Conservation (phyloP, 2,113 vertebrate genomes). For the Capreolus pygargus region DNA sequence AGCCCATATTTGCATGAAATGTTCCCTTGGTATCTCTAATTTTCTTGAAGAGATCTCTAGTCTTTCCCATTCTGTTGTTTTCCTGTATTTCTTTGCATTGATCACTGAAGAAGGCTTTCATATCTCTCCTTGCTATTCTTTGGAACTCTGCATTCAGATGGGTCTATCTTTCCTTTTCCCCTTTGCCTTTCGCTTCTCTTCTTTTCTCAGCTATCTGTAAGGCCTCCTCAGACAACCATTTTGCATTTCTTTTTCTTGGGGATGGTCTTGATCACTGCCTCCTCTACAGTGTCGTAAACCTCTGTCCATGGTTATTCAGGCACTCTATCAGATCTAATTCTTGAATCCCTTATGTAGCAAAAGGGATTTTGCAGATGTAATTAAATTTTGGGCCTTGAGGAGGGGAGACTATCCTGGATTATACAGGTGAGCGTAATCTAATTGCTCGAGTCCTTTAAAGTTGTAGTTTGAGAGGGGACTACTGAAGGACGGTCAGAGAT, state of each 20-base stretch:
- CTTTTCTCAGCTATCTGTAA: background rate
- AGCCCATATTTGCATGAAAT: background rate
- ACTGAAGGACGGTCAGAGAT: background rate
- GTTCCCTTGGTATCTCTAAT: background rate
- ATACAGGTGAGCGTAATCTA: background rate
- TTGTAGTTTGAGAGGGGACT: background rate
- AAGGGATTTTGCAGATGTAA: background rate
- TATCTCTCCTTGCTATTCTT: background rate
- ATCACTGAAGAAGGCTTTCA: background rate
- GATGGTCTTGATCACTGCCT: background rate
- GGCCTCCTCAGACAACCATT: background rate
- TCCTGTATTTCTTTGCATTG: background rate
- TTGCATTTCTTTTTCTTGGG: background rate
- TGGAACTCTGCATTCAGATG: background rate
- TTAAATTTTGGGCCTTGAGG: background rate
- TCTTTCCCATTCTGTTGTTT: background rate
- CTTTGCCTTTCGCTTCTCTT: background rate
- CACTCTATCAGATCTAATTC: background rate
- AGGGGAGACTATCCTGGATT: background rate
- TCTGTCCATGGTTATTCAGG: background rate
- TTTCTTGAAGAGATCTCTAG: background rate
- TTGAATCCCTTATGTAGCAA: background rate
- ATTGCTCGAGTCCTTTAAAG: background rate
- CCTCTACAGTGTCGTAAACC: background rate
- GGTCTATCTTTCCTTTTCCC: background rate